Conservation (phyloP, 2,888 invertebrate species). For the Sturmia bella region DNA sequence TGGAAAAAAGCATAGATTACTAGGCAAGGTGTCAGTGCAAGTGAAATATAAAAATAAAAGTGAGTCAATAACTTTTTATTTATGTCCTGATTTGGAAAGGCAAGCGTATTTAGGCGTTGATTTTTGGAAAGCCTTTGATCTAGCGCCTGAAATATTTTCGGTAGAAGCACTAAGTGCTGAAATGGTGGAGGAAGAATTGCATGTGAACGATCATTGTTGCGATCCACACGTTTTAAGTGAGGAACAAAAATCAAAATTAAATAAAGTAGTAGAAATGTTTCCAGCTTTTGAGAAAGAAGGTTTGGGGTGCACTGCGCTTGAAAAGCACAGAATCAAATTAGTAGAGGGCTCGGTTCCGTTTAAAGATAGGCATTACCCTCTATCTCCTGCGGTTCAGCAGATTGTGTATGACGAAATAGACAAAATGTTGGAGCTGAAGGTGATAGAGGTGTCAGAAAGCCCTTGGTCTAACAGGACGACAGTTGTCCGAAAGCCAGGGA, state of each 20-base stretch:
- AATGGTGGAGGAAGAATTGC: too few relatives aligned
- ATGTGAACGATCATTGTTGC: too few relatives aligned
- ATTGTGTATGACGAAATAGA: conserved; percentile 72
- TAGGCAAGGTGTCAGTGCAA: conserved; percentile 13
- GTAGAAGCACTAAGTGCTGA: neutral
- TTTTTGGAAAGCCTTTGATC: neutral
- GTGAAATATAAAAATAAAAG: too few relatives aligned
- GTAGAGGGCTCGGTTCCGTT: conserved; percentile 34
- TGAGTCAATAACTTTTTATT: too few relatives aligned
- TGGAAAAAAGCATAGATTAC: conserved; percentile 6
- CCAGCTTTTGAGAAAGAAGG: too few relatives aligned
- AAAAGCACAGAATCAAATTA: conserved; percentile 59
- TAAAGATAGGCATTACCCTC: conserved; percentile 59
- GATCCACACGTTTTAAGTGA: too few relatives aligned
- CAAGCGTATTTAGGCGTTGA: conserved; percentile 17
- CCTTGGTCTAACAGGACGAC: too few relatives aligned
- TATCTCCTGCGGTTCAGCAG: conserved; percentile 47
- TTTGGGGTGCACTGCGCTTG: too few relatives aligned
- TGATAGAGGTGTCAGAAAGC: too few relatives aligned
- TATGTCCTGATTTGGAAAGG: conserved; percentile 21
- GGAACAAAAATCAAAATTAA: neutral
- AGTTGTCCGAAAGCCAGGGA: too few relatives aligned
- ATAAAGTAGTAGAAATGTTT: conserved; percentile 13
- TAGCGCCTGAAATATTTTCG: neutral
- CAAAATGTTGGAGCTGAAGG: too few relatives aligned